Evolutionary conservation across 2,888 invertebrate species (phyloP).

Genomic region (Fabriciana adippe): DNA sequence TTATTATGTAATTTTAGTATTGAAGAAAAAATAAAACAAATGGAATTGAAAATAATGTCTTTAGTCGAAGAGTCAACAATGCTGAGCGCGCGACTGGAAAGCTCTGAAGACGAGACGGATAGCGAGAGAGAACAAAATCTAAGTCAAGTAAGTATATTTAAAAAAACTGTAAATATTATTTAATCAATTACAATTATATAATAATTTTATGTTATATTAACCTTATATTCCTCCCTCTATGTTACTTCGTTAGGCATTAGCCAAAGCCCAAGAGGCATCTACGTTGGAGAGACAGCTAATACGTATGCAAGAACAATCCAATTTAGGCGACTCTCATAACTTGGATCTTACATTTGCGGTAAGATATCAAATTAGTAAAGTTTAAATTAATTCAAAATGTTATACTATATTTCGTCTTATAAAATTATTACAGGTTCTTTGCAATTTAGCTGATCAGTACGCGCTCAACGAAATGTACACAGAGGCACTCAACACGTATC

Average conservation of each 20-base stretch:
- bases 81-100: slow-evolving; percentile 60
- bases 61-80: slow-evolving; percentile 94
- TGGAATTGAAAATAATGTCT: slow-evolving; percentile 94
- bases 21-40: slow-evolving; percentile 94
- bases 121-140: slow-evolving; percentile 62
- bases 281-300: slow-evolving; percentile 95
- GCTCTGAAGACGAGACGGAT: slow-evolving; percentile 59
- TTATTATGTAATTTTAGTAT: slow-evolving; percentile 81
- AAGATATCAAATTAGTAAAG: slow-evolving; percentile 49
- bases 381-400: background rate
- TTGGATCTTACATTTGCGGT: slow-evolving; percentile 97
- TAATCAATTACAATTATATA: too few relatives aligned
- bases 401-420: background rate
- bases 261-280: slow-evolving; percentile 98
- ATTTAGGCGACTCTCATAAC: slow-evolving; percentile 94
- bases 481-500: slow-evolving; percentile 97
- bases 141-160: slow-evolving; percentile 54
- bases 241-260: slow-evolving; percentile 82
- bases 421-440: slow-evolving; percentile 86
- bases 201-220: background rate
- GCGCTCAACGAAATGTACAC: slow-evolving; percentile 96
- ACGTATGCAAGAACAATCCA: slow-evolving; percentile 94
- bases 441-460: slow-evolving; percentile 98
- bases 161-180: too few relatives aligned
- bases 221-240: background rate